phyloP scores from a whole-genome alignment of 2,888 invertebrate species.

The Pollenia griseotomentosa region DNA sequence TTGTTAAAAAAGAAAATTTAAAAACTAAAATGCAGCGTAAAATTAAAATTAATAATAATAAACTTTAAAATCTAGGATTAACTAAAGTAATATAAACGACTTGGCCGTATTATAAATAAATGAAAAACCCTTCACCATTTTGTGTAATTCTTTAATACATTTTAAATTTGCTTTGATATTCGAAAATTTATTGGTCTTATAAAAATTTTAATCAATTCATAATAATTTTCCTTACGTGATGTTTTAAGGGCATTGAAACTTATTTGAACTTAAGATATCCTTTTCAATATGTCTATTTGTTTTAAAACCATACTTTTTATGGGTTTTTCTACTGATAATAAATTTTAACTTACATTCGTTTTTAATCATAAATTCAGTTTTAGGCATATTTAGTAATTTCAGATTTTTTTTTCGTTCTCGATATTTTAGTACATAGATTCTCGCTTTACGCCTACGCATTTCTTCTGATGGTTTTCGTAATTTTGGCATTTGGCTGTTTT shows the following conservation, averaged over 20 bases:
- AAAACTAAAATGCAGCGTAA: slow-evolving; percentile 48
- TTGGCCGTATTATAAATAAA: neutral
- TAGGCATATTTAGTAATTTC: too few relatives aligned
- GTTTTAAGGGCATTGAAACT: neutral
- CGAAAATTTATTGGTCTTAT: too few relatives aligned
- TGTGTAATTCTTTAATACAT: neutral
- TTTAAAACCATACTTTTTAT: too few relatives aligned
- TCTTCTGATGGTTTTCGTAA: neutral
- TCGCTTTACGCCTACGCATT: neutral
- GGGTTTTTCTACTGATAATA: too few relatives aligned
- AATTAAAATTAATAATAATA: slow-evolving; percentile 38
- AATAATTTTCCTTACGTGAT: neutral
- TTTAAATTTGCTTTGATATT: too few relatives aligned
- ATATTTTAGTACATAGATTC: neutral
- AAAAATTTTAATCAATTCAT: too few relatives aligned
- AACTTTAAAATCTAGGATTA: slow-evolving; percentile 6
- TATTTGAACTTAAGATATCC: neutral
- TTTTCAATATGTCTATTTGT: neutral
- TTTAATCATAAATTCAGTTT: too few relatives aligned
- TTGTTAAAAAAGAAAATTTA: slow-evolving; percentile 34
- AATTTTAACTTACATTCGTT: too few relatives aligned
- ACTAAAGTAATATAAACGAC: slow-evolving; percentile 6
- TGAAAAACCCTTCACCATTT: slow-evolving; percentile 39
- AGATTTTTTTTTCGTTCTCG: neutral
- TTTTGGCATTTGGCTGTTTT: slow-evolving; percentile 3